Evolutionary conservation across 2,888 invertebrate genomes (phyloP).

Genomic region (Calameuta pallipes): DNA sequence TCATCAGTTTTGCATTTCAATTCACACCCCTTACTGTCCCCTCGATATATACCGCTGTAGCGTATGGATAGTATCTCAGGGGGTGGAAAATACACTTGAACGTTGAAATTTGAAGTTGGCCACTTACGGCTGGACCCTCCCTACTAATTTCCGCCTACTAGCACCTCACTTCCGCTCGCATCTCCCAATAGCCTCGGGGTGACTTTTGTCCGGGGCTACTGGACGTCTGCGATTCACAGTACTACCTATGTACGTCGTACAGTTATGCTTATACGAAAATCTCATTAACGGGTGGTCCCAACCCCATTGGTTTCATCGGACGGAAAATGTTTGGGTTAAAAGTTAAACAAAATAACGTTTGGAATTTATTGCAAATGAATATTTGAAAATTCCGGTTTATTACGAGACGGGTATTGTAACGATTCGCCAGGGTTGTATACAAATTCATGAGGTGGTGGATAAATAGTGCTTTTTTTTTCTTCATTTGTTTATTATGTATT

Average conservation of each 20-base stretch:
- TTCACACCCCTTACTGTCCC: not conserved
- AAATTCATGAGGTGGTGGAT: not conserved
- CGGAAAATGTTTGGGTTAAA: not conserved
- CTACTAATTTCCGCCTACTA: slow-evolving; percentile 57
- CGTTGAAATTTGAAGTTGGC: slow-evolving; percentile 38
- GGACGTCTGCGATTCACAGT: not conserved
- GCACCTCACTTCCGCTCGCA: slow-evolving; percentile 47
- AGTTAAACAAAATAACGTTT: not conserved
- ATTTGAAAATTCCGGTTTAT: not conserved
- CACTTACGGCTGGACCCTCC: slow-evolving; percentile 56
- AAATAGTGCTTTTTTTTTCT: not conserved
- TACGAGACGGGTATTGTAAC: not conserved
- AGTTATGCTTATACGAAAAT: not conserved
- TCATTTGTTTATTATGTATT: not conserved
- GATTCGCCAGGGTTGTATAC: not conserved
- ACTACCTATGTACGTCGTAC: not conserved
- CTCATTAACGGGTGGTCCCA: not conserved
- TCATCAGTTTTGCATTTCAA: not conserved
- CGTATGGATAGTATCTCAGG: too few species aligned
- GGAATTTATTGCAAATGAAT: not conserved
- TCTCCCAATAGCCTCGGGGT: not conserved
- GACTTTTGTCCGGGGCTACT: not conserved
- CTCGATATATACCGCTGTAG: not conserved
- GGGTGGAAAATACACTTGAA: not conserved
- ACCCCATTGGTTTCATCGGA: not conserved